Conservation (phyloP, 2,888 invertebrate genomes). For the Limnephilus auricula region DNA sequence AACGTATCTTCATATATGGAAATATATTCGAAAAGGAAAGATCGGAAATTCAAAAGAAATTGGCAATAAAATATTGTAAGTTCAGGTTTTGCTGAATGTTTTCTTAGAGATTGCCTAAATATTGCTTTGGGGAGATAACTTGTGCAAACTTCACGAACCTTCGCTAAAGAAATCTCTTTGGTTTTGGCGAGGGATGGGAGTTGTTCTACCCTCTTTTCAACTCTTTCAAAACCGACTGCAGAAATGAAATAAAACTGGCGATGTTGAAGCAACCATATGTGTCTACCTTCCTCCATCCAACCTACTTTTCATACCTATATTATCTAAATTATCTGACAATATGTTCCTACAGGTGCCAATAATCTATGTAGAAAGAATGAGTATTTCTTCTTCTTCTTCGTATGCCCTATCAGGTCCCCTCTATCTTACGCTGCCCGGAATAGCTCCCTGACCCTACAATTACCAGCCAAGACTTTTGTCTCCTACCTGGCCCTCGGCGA, state of each 20-base stretch:
- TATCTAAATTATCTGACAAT: too few species aligned
- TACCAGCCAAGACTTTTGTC: too few species aligned
- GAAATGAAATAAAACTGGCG: background rate
- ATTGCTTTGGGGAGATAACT: background rate
- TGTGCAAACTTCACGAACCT: background rate
- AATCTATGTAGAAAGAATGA: too few species aligned
- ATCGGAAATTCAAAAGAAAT: background rate
- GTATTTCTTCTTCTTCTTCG: too few species aligned
- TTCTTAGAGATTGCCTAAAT: constrained; percentile 10
- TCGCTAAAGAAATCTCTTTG: background rate
- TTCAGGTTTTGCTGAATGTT: background rate
- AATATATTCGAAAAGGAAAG: background rate
- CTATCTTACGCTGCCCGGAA: too few species aligned
- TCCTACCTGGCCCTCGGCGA: too few species aligned
- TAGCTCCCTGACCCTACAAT: too few species aligned
- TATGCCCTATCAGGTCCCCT: too few species aligned
- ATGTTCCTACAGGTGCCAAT: too few species aligned
- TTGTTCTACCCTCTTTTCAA: background rate
- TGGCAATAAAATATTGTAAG: background rate
- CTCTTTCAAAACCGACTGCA: background rate
- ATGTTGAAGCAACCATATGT: too few species aligned
- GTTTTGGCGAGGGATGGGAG: background rate
- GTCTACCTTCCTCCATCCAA: too few species aligned
- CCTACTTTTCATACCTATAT: too few species aligned
- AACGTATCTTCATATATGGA: background rate